phyloP scores from a whole-genome alignment of 2,797 vertebrate genomes.

The Pseudochromis fuscus region DNA sequence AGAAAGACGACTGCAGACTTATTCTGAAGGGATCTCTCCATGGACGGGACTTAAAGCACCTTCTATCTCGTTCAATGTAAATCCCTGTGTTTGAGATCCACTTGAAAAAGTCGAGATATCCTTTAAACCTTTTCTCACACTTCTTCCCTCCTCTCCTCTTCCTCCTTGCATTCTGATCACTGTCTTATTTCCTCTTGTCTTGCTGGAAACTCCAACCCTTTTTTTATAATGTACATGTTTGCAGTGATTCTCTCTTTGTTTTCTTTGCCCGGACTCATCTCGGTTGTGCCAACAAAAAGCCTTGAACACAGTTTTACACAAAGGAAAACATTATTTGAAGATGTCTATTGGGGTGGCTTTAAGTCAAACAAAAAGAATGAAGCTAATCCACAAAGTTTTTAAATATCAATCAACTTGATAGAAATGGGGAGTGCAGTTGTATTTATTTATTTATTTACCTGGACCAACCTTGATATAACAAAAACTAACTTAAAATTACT shows the following conservation, averaged over 20 bases:
- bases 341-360: slow-evolving; percentile 10
- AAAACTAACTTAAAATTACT: not conserved
- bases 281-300: slow-evolving; percentile 14
- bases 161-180: not conserved
- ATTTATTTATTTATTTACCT: not conserved
- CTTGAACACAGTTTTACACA: not conserved
- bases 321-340: slow-evolving; percentile 17
- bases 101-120: not conserved
- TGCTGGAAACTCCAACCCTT: not conserved
- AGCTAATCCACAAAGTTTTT: slow-evolving; percentile 7
- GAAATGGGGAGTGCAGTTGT: not conserved
- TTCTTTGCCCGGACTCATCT: slow-evolving; percentile 15
- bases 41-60: not conserved
- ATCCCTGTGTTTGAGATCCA: not conserved
- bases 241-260: slow-evolving; percentile 11
- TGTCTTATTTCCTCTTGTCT: slow-evolving; percentile 8
- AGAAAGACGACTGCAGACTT: too few species aligned
- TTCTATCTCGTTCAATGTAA: not conserved
- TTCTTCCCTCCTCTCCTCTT: not conserved
- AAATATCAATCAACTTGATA: slow-evolving; percentile 8
- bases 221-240: slow-evolving; percentile 16
- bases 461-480: not conserved
- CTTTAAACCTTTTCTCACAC: not conserved
- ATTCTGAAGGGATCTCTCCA: not conserved
- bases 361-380: slow-evolving; percentile 6